Conservation (phyloP, 2,888 invertebrate species). For the Malthinus seriepunctatus region DNA sequence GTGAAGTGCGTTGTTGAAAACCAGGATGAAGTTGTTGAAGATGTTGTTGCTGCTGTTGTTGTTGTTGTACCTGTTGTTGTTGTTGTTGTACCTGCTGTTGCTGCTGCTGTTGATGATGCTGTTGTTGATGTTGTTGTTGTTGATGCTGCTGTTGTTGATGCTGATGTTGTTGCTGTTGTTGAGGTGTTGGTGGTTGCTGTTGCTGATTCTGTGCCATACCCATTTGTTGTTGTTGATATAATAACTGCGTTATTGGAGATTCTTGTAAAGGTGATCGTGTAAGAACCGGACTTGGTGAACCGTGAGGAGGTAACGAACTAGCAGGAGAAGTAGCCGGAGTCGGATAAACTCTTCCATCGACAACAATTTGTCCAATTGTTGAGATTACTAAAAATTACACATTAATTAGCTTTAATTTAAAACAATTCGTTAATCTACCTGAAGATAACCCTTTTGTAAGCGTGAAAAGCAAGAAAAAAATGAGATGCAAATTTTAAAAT, state of each 20-base stretch:
- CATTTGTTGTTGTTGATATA: constrained; percentile 46
- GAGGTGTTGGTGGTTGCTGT: constrained; percentile 42
- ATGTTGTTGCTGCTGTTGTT: constrained; percentile 41
- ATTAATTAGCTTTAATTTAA: constrained; percentile 9
- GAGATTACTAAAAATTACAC: constrained; percentile 64
- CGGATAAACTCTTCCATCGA: constrained; percentile 80
- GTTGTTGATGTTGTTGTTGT: constrained; percentile 37
- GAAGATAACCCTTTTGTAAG: constrained; percentile 43
- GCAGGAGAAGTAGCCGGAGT: constrained; percentile 55
- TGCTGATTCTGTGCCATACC: constrained; percentile 36
- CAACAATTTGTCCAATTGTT: constrained; percentile 79
- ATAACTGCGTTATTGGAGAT: constrained; percentile 43
- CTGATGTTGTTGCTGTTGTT: constrained; percentile 43
- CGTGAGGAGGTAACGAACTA: constrained; percentile 40
- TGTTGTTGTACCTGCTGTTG: constrained; percentile 46
- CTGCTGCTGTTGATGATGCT: constrained; percentile 43
- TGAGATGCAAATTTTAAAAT: background rate
- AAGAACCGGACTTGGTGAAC: constrained; percentile 49
- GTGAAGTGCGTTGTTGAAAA: constrained; percentile 28
- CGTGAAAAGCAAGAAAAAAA: background rate
- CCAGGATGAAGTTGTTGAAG: constrained; percentile 38
- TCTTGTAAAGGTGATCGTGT: constrained; percentile 52
- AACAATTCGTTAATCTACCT: constrained; percentile 25
- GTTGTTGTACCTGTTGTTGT: constrained; percentile 32
- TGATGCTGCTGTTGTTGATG: constrained; percentile 42